Evolutionary conservation across 2,888 invertebrate species (phyloP).

Genomic region (Portevinia maculata): DNA sequence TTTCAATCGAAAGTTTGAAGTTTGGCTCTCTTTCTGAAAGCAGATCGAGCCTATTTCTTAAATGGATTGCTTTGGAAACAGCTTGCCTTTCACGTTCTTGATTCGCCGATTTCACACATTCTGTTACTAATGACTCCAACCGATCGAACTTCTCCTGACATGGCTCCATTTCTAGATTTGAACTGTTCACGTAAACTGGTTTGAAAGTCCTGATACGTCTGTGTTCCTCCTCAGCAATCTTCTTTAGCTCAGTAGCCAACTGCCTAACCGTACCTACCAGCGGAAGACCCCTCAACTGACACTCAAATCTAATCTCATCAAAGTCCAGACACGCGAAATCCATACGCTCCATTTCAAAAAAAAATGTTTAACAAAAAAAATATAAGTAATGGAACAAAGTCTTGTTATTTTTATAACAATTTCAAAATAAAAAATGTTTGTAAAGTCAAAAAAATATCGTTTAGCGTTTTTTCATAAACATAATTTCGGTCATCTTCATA

Average conservation of each 20-base stretch:
- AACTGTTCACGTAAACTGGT: background rate
- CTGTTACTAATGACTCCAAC: background rate
- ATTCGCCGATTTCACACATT: too few relatives aligned
- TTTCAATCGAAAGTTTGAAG: background rate
- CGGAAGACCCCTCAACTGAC: background rate
- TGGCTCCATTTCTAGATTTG: background rate
- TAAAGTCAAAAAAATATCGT: too few relatives aligned
- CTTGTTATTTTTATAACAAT: too few relatives aligned
- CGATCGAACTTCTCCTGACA: background rate
- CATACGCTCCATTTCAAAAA: too few relatives aligned
- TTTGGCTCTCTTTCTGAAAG: background rate
- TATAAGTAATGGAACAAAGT: too few relatives aligned
- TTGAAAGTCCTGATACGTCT: background rate
- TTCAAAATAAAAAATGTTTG: too few relatives aligned
- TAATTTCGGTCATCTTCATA: too few relatives aligned
- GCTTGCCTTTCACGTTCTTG: background rate
- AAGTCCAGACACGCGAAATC: background rate
- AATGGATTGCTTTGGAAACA: background rate
- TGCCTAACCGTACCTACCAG: background rate
- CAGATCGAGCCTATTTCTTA: background rate
- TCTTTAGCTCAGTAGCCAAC: background rate
- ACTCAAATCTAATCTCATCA: background rate
- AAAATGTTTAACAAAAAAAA: too few relatives aligned
- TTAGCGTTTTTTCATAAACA: too few relatives aligned
- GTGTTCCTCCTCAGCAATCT: background rate